Evolutionary conservation across 2,888 invertebrate species (phyloP).

Genomic region (Euphydryas editha): DNA sequence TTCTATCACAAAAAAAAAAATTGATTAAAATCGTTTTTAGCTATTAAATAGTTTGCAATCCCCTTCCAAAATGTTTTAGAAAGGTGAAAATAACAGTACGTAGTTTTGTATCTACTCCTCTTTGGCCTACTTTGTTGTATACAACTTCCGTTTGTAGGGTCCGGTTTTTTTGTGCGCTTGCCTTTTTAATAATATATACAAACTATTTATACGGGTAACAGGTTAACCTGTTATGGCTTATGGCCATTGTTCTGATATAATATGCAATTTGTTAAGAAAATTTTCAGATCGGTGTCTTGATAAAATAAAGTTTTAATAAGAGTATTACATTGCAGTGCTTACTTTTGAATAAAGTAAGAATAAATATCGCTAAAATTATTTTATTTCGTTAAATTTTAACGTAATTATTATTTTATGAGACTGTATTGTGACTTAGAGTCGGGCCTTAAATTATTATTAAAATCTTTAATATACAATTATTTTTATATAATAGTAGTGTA

Average conservation of each 20-base stretch:
- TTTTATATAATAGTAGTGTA: no score
- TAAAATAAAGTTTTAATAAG: not conserved
- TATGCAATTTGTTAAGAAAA: not conserved
- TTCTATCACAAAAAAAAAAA: not conserved
- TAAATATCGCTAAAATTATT: no score
- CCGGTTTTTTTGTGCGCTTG: constrained; percentile 49
- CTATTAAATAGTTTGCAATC: constrained; percentile 5
- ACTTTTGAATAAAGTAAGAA: no score
- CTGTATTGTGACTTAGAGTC: no score
- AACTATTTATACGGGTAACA: not conserved
- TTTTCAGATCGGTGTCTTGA: not conserved
- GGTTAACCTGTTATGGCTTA: not conserved
- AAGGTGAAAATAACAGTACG: constrained; percentile 70
- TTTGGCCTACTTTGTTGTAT: constrained; percentile 61
- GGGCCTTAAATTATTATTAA: no score
- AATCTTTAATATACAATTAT: no score
- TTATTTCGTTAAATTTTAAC: no score
- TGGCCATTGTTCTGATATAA: constrained; percentile 1
- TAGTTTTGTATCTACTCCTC: constrained; percentile 34
- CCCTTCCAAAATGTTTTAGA: constrained; percentile 54
- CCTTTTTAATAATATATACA: constrained; percentile 8
- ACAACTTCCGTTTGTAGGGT: constrained; percentile 59
- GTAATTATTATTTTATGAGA: no score
- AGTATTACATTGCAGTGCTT: not conserved
- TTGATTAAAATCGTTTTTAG: not conserved